These are phyloP conservation scores for Amphilophus citrinellus DNA, from an alignment of 2,113 vertebrate species.

Conservation along the genomic window DNA sequence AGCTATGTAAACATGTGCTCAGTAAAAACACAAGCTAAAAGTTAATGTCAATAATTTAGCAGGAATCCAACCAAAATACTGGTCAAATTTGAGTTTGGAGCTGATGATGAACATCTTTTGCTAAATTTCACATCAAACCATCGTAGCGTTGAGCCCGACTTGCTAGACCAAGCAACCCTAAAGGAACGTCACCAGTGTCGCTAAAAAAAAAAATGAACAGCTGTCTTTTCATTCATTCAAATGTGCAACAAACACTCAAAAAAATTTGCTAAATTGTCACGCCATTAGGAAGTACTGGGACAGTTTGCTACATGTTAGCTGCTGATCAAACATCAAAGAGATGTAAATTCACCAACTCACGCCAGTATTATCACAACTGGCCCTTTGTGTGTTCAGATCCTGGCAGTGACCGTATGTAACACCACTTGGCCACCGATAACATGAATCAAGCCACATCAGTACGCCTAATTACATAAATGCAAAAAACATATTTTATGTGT, in stretches of 20 bases:
- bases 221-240: neutral
- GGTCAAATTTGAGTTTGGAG: neutral
- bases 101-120: neutral
- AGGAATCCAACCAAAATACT: neutral
- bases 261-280: neutral
- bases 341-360: neutral
- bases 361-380: neutral
- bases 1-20: neutral
- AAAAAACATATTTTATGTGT: neutral
- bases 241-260: neutral
- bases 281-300: neutral
- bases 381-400: neutral
- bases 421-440: neutral
- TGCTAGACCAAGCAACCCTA: neutral
- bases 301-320: neutral
- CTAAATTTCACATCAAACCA: neutral
- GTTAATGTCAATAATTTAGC: neutral
- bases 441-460: neutral
- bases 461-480: neutral
- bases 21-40: neutral
- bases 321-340: constrained; percentile 1
- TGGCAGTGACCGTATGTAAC: neutral
- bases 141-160: neutral
- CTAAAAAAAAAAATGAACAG: neutral
- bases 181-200: neutral